Base-by-base conservation (phyloP, 2,113 vertebrate genomes). In the Polypterus bichir region DNA sequence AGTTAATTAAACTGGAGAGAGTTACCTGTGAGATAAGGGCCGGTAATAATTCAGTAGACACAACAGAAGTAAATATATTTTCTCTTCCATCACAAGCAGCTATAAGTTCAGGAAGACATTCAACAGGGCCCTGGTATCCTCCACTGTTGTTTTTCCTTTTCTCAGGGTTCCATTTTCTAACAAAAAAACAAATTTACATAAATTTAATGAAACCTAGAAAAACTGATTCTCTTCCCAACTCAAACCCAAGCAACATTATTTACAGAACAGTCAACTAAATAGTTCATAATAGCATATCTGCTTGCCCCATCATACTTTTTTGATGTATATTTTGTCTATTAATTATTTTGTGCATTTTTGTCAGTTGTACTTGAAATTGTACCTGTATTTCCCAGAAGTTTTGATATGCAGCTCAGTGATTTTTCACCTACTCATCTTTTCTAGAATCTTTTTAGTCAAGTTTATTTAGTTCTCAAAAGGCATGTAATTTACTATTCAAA, bases 61-160 rank as follows among this genome's bases (percentile, higher is more conserved):
- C 57, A 53, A 98, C 85, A 59, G 85, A 78, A 66, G 76, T 73
- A 62, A 99, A 93, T 55, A 86, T 59, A 46, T 77, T 77, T 68
- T 95, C 89, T 64, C 76, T 89, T 61, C 94, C 93, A 51, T 79
- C 76, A 3, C 95, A 98, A 67, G 80, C 85, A 46, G 87, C 86
- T 6, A 99, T 87, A 62, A 99, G 82, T 68, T 98, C 93, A 6
- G 95, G 95, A 71, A 99, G 92, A 69, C 86, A 89, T 72, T 99
- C 92, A 0, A 97, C 79, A 46, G 88, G 81, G 9, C 88, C 83
- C 7, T 67, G 79, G 70, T 77, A 80, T 61, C 76, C 76, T 58
- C 74, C 62, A 4, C 1, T 65, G 9, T 65, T 44, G 0, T 76
- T 68, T 64, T 71, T 87, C 9, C 63, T 78, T 66, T 73, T 75